These are phyloP conservation scores for Eudyptes chrysolophus DNA, from an alignment of 2,113 vertebrate species.

Conservation along the genomic window DNA sequence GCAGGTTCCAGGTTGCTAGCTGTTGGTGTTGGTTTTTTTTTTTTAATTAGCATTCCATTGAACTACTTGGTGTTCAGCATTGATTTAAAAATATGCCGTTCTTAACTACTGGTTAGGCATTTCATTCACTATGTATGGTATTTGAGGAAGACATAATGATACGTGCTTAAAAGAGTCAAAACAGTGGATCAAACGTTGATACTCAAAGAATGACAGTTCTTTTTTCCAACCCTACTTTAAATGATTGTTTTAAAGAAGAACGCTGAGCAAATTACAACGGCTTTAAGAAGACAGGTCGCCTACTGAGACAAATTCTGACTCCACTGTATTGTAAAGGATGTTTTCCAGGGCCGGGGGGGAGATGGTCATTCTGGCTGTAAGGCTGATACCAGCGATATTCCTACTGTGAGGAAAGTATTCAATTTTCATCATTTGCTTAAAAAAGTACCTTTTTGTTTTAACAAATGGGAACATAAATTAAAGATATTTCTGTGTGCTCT, in stretches of 20 bases:
- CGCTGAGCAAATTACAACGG: background rate
- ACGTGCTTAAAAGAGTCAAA: slow-evolving; percentile 38
- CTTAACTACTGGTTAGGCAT: background rate
- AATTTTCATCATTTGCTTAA: slow-evolving; percentile 53
- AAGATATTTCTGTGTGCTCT: slow-evolving; percentile 46
- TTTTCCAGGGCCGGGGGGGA: background rate
- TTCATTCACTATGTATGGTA: background rate
- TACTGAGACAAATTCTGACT: background rate
- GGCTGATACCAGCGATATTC: background rate
- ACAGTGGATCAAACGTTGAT: slow-evolving; percentile 29
- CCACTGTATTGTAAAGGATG: background rate
- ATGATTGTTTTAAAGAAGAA: background rate
- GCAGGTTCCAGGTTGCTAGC: slow-evolving; percentile 46
- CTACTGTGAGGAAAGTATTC: slow-evolving; percentile 28
- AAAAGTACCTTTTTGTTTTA: slow-evolving; percentile 47
- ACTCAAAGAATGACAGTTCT: background rate
- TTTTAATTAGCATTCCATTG: background rate
- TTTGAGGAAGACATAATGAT: slow-evolving; percentile 26
- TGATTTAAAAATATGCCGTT: background rate
- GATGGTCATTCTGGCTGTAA: background rate
- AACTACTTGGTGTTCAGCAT: background rate
- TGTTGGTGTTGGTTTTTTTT: background rate
- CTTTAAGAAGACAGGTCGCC: background rate
- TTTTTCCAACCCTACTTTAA: background rate
- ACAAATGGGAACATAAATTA: slow-evolving; percentile 47